Conservation (phyloP, 2,797 vertebrate species). For the Meriones psammophilus region DNA sequence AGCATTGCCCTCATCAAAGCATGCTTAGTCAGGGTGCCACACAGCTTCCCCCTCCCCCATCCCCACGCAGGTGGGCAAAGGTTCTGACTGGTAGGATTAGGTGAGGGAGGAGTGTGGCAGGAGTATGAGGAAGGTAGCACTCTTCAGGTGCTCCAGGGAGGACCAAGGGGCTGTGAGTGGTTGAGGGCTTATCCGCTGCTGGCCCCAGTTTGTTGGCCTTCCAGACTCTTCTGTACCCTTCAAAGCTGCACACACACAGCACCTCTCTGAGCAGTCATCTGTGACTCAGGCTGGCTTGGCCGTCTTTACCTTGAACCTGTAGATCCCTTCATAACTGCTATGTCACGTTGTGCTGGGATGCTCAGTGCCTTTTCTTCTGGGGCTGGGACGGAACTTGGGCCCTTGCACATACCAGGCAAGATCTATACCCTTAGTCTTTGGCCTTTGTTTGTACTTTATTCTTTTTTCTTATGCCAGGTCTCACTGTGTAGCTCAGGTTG, state of each 20-base stretch:
- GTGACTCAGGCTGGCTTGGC: not conserved
- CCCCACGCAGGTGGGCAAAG: accelerated
- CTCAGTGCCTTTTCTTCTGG: not conserved
- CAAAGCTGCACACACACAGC: not conserved
- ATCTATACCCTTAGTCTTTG: not conserved
- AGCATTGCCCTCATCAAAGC: not conserved
- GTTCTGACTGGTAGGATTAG: not conserved
- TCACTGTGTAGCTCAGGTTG: not conserved
- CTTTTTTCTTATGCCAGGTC: not conserved
- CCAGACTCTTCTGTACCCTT: not conserved
- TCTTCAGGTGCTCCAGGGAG: not conserved
- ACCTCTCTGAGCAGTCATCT: not conserved
- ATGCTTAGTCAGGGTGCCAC: not conserved
- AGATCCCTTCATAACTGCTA: not conserved
- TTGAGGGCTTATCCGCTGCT: not conserved
- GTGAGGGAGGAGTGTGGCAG: not conserved
- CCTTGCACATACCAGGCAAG: not conserved
- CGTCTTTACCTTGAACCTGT: not conserved
- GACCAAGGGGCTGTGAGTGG: accelerated
- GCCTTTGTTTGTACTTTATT: not conserved
- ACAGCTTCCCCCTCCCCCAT: too few relatives aligned
- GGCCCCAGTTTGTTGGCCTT: not conserved
- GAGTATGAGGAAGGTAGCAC: not conserved
- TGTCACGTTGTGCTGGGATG: not conserved
- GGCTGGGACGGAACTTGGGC: not conserved